These are phyloP conservation scores for Siniperca undulata DNA, from an alignment of 2,797 vertebrate species.

Conservation along the genomic window DNA sequence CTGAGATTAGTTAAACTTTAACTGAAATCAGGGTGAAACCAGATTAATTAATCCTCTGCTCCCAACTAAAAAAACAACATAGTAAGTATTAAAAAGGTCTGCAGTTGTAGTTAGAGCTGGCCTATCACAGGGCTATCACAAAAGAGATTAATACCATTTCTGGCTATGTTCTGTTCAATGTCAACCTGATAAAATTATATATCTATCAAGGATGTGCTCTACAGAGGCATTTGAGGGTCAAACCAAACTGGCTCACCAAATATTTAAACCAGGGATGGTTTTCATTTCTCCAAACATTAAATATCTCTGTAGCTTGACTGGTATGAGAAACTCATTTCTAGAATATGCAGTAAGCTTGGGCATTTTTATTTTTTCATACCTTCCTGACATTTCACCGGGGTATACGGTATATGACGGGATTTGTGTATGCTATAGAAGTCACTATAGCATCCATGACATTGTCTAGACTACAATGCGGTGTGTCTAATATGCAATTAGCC, in stretches of 20 bases:
- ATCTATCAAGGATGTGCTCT: constrained; percentile 21
- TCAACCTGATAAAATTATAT: constrained; percentile 24
- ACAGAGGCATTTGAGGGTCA: constrained; percentile 14
- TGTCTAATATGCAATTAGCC: too few species aligned
- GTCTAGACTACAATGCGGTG: too few species aligned
- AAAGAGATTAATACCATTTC: constrained; percentile 10
- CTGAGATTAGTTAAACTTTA: too few species aligned
- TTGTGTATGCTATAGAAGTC: too few species aligned
- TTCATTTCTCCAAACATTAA: constrained; percentile 19
- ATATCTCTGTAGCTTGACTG: neutral
- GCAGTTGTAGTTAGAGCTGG: neutral
- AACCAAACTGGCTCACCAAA: neutral
- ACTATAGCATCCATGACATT: too few species aligned
- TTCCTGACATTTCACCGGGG: too few species aligned
- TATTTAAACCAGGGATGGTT: constrained; percentile 5
- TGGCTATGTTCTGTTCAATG: constrained; percentile 20
- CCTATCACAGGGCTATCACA: neutral
- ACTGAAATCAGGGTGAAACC: neutral
- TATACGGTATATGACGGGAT: too few species aligned
- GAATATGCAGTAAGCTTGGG: too few species aligned
- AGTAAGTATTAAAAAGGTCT: neutral
- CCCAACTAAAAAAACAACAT: neutral
- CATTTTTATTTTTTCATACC: too few species aligned
- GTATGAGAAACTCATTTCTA: neutral
- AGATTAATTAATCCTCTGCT: neutral